phyloP scores from a whole-genome alignment of 2,888 invertebrate species.

The Agrochola circellaris region DNA sequence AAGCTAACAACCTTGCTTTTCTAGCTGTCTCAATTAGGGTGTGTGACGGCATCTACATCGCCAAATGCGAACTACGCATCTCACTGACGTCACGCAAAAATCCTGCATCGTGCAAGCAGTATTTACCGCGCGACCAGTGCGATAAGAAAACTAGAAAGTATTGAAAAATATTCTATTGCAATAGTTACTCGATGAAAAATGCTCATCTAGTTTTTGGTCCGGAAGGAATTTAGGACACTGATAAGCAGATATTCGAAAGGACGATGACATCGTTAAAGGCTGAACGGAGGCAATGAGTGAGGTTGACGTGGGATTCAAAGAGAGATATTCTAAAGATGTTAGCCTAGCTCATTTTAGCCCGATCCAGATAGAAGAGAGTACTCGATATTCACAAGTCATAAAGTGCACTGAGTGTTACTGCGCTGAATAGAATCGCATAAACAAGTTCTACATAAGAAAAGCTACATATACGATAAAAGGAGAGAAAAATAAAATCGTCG shows the following conservation, averaged over 20 bases:
- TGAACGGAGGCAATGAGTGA: conserved; percentile 16
- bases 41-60: no score
- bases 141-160: conserved; percentile 30
- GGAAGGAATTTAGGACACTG: conserved; percentile 10
- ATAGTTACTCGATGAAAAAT: conserved; percentile 1
- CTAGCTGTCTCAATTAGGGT: conserved; percentile 11
- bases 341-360: conserved; percentile 26
- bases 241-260: conserved; percentile 31
- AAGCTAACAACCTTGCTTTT: conserved; percentile 35
- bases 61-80: no score
- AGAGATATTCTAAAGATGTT: conserved; percentile 22
- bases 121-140: not conserved
- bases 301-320: conserved; percentile 12
- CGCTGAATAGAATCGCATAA: conserved; percentile 55
- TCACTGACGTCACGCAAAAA: no score
- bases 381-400: conserved; percentile 44
- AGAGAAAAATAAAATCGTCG: conserved; percentile 71
- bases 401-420: conserved; percentile 33
- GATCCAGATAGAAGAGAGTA: conserved; percentile 27
- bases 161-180: conserved; percentile 16
- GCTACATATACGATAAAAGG: conserved; percentile 68
- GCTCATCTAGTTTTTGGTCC: conserved; percentile 6
- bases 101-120: no score
- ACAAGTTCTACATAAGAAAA: conserved; percentile 55
- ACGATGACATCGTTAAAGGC: conserved; percentile 29